phyloP scores from a whole-genome alignment of 2,888 invertebrate species.

The Catocala nupta region DNA sequence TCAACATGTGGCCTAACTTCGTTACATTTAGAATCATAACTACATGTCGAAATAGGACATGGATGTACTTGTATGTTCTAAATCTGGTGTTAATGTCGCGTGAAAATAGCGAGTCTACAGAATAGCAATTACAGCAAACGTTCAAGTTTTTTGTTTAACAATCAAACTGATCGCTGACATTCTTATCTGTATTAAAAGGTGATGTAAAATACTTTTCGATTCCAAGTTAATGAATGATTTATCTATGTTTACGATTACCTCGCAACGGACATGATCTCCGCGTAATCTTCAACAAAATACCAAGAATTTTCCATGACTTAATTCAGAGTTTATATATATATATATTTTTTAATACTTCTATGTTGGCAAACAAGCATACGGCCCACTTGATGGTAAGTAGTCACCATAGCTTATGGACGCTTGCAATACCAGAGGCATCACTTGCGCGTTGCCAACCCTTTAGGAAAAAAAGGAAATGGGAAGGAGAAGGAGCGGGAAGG shows the following conservation, averaged over 20 bases:
- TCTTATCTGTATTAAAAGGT: slow-evolving; percentile 32
- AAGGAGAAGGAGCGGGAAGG: too few species aligned
- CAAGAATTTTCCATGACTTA: neutral
- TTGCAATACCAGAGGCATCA: too few species aligned
- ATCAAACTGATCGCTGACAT: slow-evolving; percentile 17
- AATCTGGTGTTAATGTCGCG: slow-evolving; percentile 20
- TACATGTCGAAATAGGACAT: slow-evolving; percentile 30
- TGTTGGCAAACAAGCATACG: too few species aligned
- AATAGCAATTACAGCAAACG: slow-evolving; percentile 4
- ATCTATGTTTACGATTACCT: slow-evolving; percentile 20
- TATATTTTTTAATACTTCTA: too few species aligned
- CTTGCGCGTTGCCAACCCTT: too few species aligned
- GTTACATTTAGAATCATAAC: slow-evolving; percentile 31
- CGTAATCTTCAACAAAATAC: slow-evolving; percentile 17
- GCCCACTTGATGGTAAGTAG: too few species aligned
- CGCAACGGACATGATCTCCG: slow-evolving; percentile 1
- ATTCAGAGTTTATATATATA: too few species aligned
- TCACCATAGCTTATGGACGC: too few species aligned
- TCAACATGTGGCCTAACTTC: slow-evolving; percentile 23
- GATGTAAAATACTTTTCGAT: slow-evolving; percentile 29
- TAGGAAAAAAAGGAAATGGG: too few species aligned
- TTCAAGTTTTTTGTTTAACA: slow-evolving; percentile 14
- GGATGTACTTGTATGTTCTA: slow-evolving; percentile 23
- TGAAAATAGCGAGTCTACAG: slow-evolving; percentile 18
- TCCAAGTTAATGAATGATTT: slow-evolving; percentile 22